phyloP scores from a whole-genome alignment of 1,140 invertebrate species.

The Bombus superbus region DNA sequence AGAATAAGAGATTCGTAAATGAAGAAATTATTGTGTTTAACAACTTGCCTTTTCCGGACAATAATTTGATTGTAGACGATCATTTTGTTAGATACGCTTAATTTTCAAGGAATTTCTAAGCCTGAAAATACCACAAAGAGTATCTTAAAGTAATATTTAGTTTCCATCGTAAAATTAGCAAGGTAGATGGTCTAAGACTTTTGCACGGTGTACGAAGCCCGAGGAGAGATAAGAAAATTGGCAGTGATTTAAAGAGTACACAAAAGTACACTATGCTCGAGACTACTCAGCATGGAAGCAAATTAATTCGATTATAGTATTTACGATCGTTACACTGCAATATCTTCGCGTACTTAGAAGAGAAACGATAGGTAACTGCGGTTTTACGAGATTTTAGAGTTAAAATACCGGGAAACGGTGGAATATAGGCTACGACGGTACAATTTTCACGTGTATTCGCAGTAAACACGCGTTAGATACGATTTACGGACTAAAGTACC shows the following conservation, averaged over 20 bases:
- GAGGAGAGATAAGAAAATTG: neutral
- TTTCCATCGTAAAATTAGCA: neutral
- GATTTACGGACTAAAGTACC: neutral
- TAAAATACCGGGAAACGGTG: neutral
- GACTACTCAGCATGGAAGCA: neutral
- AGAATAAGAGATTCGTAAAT: neutral
- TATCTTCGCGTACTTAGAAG: neutral
- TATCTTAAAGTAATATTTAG: too few species aligned
- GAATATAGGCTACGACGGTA: neutral
- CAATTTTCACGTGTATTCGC: neutral
- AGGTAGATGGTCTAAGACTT: neutral
- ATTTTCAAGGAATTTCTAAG: too few species aligned
- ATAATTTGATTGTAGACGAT: too few species aligned
- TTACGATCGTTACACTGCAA: neutral
- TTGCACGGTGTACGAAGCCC: neutral
- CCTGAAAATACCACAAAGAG: too few species aligned
- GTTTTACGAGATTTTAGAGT: neutral
- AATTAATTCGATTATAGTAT: neutral
- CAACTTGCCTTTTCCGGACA: neutral
- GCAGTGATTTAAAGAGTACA: neutral
- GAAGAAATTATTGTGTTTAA: too few species aligned
- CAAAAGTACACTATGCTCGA: neutral
- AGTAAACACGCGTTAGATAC: neutral
- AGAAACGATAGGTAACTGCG: neutral
- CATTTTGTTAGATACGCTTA: too few species aligned